These are phyloP conservation scores for Stichodactyla mertensii DNA, from an alignment of 64 coral and sea anemone species.

Conservation along the genomic window DNA sequence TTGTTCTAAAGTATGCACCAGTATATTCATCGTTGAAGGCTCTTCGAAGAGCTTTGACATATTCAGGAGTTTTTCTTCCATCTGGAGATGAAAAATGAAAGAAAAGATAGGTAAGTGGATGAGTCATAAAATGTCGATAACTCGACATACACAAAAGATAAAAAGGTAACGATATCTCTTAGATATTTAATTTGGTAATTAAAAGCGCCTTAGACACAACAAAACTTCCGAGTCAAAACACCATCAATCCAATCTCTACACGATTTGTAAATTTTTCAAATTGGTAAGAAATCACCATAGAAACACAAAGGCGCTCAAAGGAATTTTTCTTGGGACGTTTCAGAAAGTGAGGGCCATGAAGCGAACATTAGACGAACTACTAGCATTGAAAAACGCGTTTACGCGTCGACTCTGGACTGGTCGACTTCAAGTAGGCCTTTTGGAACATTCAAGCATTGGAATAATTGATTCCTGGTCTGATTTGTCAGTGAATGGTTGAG, in stretches of 20 bases:
- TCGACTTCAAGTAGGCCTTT: too few species aligned
- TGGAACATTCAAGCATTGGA: too few species aligned
- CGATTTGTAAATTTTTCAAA: background rate
- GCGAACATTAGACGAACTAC: too few species aligned
- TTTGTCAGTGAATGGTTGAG: too few species aligned
- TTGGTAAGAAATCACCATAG: background rate
- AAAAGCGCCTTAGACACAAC: too few species aligned
- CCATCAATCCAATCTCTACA: background rate
- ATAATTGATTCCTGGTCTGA: too few species aligned
- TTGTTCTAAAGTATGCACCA: slow-evolving; percentile 19
- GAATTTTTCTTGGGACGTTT: background rate
- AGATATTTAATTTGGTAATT: too few species aligned
- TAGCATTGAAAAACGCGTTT: too few species aligned
- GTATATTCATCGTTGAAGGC: slow-evolving; percentile 17
- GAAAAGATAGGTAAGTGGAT: background rate
- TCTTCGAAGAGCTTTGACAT: slow-evolving; percentile 25
- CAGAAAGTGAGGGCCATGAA: too few species aligned
- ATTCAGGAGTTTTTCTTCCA: background rate
- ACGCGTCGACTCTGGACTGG: too few species aligned
- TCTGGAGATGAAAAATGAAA: background rate
- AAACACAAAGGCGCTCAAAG: background rate
- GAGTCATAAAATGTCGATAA: background rate
- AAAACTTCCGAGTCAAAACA: background rate
- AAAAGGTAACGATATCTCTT: too few species aligned
- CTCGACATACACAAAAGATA: too few species aligned